Percentiles rank a stretch among this genome's conserved stretches.
phyloP scores from a whole-genome alignment of 2,113 vertebrate genomes.

The Saccopteryx bilineata region DNA sequence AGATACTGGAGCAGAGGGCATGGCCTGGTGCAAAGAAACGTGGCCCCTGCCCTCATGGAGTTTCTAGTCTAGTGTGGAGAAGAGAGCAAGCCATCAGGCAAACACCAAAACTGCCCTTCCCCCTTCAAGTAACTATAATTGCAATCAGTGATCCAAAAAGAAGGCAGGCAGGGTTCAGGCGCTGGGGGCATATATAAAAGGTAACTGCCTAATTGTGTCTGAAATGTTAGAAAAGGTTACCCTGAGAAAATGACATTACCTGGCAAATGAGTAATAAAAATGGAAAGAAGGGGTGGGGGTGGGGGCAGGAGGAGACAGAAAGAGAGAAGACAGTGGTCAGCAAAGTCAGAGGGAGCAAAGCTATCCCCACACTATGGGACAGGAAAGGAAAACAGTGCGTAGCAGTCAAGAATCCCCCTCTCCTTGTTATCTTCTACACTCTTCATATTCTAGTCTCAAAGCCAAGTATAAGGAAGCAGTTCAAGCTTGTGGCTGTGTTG shows the following conservation, averaged over 20 bases:
- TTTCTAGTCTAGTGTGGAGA: neutral
- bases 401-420: neutral
- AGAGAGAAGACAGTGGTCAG: neutral
- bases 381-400: neutral
- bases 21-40: neutral
- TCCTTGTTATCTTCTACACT: neutral
- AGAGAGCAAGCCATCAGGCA: slow-evolving; percentile 1
- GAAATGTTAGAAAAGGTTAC: neutral
- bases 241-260: neutral
- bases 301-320: neutral
- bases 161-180: neutral
- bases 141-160: neutral
- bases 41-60: neutral
- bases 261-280: neutral
- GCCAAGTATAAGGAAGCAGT: neutral
- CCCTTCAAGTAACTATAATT: neutral
- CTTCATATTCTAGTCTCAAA: neutral
- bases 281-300: neutral
- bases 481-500: neutral
- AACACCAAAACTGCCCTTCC: neutral
- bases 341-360: neutral
- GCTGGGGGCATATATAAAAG: neutral
- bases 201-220: neutral
- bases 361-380: neutral
- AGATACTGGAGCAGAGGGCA: neutral